Base-by-base conservation (phyloP, 2,113 vertebrate genomes). In the Ctenodactylus gundi region DNA sequence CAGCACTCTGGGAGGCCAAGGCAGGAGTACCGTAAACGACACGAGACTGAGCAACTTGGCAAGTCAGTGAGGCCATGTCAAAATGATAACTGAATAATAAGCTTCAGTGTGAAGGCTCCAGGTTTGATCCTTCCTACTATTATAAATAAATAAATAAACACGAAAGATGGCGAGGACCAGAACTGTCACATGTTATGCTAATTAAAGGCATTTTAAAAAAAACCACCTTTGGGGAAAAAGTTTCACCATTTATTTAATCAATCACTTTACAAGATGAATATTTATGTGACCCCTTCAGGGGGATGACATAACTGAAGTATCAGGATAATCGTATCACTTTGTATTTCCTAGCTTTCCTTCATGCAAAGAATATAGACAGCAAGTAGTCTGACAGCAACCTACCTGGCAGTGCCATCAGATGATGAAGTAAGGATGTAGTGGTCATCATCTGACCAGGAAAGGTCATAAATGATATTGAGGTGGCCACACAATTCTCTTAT, bases 341-440 rank as follows among this genome's bases (percentile, higher is more conserved):
- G 23, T 9, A 76, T 51, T 76, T 46, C 14, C 49, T 65, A 60
- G 49, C 23, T 81, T 75, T 88, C 41, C 44, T 75, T 83, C 51
- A 83, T 8, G 41, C 64, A 91, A 62, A 39, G 17, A 73, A n/a
- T 7, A 72, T 1, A 13, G 9, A 55, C 11, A 39, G 1, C 1
- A 49, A 67, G 53, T 21, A 53, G 10, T 57, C 27, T 31, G 17
- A 27, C n/a, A 82, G 86, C 31, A 88, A 98, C 98, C 95, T 20
- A 99, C 99, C 99, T 99, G 95, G 99, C 99, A 67, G 99, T 99
- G 96, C 99, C 98, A 95, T 99, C 99, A 89, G 99, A 99, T 25
- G 99, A 99, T 51, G 99, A 99, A 34, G 99, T 99, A 95, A 99
- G 98, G 92, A 99, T 98, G 34, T 96, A 98, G 0, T 96, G 95